Conservation (phyloP, 1,140 invertebrate genomes). For the Ceratitis capitata region DNA sequence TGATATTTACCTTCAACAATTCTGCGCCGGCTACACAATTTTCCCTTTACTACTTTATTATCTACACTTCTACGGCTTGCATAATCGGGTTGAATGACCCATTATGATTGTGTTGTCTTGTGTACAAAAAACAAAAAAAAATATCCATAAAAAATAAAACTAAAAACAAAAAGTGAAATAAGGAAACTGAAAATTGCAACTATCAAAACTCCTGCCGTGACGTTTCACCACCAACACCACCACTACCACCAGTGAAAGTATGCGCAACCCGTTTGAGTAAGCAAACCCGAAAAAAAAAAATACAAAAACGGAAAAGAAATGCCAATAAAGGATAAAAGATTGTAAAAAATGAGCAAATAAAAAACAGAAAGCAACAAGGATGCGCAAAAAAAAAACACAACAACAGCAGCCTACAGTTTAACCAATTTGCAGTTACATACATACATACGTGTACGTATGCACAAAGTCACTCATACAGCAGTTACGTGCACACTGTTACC, state of each 20-base stretch:
- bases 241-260: constrained; percentile 14
- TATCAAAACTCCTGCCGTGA: background rate
- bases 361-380: background rate
- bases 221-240: no score
- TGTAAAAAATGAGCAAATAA: background rate
- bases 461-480: background rate
- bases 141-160: background rate
- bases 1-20: background rate
- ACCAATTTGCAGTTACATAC: background rate
- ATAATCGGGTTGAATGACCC: constrained; percentile 35
- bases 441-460: background rate
- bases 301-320: background rate
- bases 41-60: background rate
- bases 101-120: background rate
- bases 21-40: background rate
- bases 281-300: background rate
- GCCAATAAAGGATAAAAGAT: constrained; percentile 1
- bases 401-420: background rate
- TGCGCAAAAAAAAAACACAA: background rate
- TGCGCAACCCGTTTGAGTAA: constrained; percentile 24
- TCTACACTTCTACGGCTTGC: background rate
- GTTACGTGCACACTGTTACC: background rate
- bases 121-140: background rate
- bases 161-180: constrained; percentile 5
- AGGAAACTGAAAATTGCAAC: constrained; percentile 10